Base-by-base conservation (phyloP, 2,797 vertebrate species). In the Limnodromus scolopaceus region DNA sequence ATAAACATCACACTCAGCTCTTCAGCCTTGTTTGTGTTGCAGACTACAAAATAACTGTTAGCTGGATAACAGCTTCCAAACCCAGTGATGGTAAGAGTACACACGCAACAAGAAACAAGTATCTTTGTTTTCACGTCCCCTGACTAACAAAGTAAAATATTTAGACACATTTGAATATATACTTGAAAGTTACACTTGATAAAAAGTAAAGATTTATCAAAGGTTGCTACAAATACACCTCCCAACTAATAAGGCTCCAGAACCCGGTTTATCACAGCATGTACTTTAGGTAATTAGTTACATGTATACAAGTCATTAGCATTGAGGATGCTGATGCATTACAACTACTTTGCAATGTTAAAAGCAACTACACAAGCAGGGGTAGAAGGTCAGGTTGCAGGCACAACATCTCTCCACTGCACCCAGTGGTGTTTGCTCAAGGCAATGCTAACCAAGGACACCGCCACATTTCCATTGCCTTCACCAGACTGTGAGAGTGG, bases 281-380 rank as follows among this genome's bases (percentile, higher is more conserved):
- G 4, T 16, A 41, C 36, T 48, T 80, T 0, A 48, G 49, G 13
- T 36, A 80, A 61, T 87, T 8, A 48, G 43, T 68, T 32, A 53
- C 1, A 48, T 0, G 0, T 7, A 16, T 0, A 38, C 2, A 70
- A 49, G 18, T 6, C 2, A 1, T 48, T 36, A 72, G 43, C 38
- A 66, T 1, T n/a, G 28, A 46, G 45, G 76, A 77, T 4, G 15
- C 24, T 63, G 54, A 54, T 16, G 30, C 19, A 27, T 41, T 51
- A 60, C 54, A 84, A 36, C 14, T 43, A 14, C 24, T 68, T 53
- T 6, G 1, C 38, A 27, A 18, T 5, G 16, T 32, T 43, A 77
- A 43, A 70, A 76, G 64, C 27, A 45, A 27, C 32, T 13, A 25
- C 49, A 36, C 27, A 20, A 71, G 30, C 4, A 55, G 54, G 48